Percentiles rank a stretch among this genome's conserved stretches.
phyloP scores from a whole-genome alignment of 1,140 invertebrate species.

The Delia radicum region DNA sequence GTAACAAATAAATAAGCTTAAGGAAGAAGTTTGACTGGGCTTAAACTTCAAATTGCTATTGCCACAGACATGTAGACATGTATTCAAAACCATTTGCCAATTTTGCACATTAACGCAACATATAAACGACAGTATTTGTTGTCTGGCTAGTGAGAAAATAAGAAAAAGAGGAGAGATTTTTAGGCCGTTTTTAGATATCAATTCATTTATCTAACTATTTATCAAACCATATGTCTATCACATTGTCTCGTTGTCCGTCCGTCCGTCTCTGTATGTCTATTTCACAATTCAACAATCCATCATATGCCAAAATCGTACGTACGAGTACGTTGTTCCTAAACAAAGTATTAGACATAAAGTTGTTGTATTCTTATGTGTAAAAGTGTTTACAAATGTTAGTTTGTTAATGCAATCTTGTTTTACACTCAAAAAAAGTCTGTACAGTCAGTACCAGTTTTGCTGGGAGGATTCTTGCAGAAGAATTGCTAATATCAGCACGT shows the following conservation, averaged over 20 bases:
- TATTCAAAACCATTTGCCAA: slow-evolving; percentile 19
- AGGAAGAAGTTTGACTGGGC: not conserved
- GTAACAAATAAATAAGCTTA: not conserved
- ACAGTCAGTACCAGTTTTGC: too few species aligned
- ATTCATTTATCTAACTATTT: slow-evolving; percentile 24
- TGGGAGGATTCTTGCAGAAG: too few species aligned
- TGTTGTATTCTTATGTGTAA: not conserved
- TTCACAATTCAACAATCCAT: slow-evolving; percentile 24
- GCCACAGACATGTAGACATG: not conserved
- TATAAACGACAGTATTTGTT: not conserved
- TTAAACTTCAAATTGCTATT: not conserved
- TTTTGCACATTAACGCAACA: slow-evolving; percentile 17
- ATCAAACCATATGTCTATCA: slow-evolving; percentile 8
- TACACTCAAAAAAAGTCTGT: too few species aligned
- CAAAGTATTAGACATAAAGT: not conserved
- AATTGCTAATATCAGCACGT: too few species aligned
- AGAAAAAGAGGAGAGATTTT: slow-evolving; percentile 3
- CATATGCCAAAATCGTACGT: not conserved
- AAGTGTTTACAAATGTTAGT: slow-evolving; percentile 6
- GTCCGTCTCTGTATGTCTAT: not conserved
- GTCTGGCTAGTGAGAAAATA: not conserved
- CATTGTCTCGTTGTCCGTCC: not conserved
- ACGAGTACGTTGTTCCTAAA: not conserved
- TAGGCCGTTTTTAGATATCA: slow-evolving; percentile 3
- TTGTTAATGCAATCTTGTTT: too few species aligned